Evolutionary conservation across 2,113 vertebrate genomes (phyloP), one percentile per base, ranked within the genome.

Genomic region (Ovis canadensis): DNA sequence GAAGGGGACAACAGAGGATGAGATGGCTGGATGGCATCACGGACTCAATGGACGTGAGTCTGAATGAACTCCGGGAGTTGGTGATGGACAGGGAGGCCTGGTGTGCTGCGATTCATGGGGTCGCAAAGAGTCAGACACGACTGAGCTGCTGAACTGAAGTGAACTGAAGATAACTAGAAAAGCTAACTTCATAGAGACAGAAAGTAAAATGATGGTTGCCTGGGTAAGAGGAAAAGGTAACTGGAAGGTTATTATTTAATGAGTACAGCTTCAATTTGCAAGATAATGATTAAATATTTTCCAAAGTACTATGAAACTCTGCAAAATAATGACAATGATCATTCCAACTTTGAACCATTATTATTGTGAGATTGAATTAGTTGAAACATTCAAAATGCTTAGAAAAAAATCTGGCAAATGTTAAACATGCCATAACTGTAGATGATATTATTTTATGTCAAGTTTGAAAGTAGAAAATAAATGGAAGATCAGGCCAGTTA

Each of bases 341-440:
- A 48, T 45, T 87, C 15, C 43, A 88, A 88, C 6, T 55, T 82
- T 7, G 74, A 59, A 82, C 2, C 2, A 3, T 33, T 82, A 5
- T 40, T 87, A 81, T 55, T 29, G 3, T 93, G 60, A 57, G 23
- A 48, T 33, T 57, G 19, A 88, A 82, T 91, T 55, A 64, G 7
- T n/a, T 55, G 36, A 88, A 71, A 91, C 5, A 45, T 12, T 27
- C 7, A 33, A 91, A 91, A 54, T 55, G 60, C n/a, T 62, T 94
- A 48, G 21, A 82, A 54, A 93, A 96, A 96, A 57, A 6, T 55
- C 40, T n/a, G 33, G 31, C 14, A 91, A 62, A 71, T 36, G 94
- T 91, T 77, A 78, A 91, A 25, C 23, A 52, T 45, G 48, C 6
- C 21, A 89, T 31, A 52, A 43, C 0, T 33, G 7, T 27, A 57